Percentiles rank a stretch among this genome's conserved stretches.
These are phyloP conservation scores for Caenorhabditis zanzibari DNA, from an alignment of 2,888 invertebrate genomes.

Conservation along the genomic window DNA sequence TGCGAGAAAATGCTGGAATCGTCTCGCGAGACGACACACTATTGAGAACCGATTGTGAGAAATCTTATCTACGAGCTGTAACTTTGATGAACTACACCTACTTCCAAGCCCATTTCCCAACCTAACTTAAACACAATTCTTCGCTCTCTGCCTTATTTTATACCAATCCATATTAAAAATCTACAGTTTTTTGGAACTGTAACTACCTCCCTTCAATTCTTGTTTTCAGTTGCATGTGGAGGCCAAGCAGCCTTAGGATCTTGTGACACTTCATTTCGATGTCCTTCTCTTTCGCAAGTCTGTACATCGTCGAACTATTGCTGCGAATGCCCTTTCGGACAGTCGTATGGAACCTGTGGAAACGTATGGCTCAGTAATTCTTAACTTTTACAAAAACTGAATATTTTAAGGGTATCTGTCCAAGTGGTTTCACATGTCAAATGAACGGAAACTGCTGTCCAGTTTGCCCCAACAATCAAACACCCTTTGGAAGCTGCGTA, in stretches of 20 bases:
- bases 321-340: constrained; percentile 81
- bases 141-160: too few species aligned
- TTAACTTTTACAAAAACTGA: neutral
- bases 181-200: too few species aligned
- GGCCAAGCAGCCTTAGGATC: constrained; percentile 75
- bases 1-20: too few species aligned
- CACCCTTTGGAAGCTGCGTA: constrained; percentile 76
- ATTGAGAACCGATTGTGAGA: too few species aligned
- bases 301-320: constrained; percentile 81
- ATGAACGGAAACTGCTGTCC: constrained; percentile 80
- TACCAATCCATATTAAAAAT: too few species aligned
- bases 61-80: too few species aligned
- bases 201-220: too few species aligned
- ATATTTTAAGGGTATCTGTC: constrained; percentile 73
- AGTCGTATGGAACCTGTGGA: constrained; percentile 77
- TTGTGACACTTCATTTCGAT: constrained; percentile 72
- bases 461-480: constrained; percentile 77
- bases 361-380: constrained; percentile 65
- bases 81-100: too few species aligned
- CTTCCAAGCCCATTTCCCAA: too few species aligned
- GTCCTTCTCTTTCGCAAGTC: constrained; percentile 55
- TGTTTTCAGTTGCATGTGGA: constrained; percentile 81
- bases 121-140: too few species aligned
- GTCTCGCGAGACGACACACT: too few species aligned
- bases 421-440: constrained; percentile 78